phyloP scores from a whole-genome alignment of 2,888 invertebrate genomes.

The Pristionchus fissidentatus region DNA sequence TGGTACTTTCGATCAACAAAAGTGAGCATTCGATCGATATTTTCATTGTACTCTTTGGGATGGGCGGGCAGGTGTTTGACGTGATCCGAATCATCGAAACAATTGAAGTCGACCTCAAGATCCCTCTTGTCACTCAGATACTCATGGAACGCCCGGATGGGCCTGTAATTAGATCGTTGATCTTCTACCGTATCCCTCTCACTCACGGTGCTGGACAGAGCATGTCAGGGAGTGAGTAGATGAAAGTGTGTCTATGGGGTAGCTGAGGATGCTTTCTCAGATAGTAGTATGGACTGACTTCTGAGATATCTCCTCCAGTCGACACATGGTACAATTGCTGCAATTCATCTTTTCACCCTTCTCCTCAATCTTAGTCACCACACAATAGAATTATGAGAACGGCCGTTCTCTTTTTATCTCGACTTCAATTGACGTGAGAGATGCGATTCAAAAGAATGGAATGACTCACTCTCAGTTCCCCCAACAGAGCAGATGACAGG shows the following conservation, averaged over 20 bases:
- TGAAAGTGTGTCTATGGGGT: conserved; percentile 7
- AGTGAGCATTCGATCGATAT: conserved; percentile 7
- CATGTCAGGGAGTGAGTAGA: not conserved
- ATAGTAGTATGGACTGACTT: conserved; percentile 30
- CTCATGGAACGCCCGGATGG: conserved; percentile 15
- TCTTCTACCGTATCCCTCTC: not conserved
- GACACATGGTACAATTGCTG: conserved; percentile 13
- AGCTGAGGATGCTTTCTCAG: conserved; percentile 7
- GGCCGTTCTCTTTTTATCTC: no score
- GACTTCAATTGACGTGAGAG: no score
- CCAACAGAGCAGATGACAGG: conserved; percentile 3
- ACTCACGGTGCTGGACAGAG: conserved; percentile 5
- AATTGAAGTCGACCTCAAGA: not conserved
- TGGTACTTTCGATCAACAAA: conserved; percentile 1
- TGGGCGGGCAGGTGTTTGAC: conserved; percentile 4
- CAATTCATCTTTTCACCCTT: not conserved
- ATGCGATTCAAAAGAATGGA: not conserved
- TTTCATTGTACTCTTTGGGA: conserved; percentile 14
- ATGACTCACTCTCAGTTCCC: conserved; percentile 15
- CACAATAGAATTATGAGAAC: not conserved
- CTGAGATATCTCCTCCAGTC: conserved; percentile 25
- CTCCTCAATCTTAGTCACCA: not conserved
- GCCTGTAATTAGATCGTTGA: not conserved
- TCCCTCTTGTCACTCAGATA: conserved; percentile 23
- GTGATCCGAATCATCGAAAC: conserved; percentile 26